These are phyloP conservation scores for Onchidella celtica DNA, from an alignment of 2,888 invertebrate species.

Conservation along the genomic window DNA sequence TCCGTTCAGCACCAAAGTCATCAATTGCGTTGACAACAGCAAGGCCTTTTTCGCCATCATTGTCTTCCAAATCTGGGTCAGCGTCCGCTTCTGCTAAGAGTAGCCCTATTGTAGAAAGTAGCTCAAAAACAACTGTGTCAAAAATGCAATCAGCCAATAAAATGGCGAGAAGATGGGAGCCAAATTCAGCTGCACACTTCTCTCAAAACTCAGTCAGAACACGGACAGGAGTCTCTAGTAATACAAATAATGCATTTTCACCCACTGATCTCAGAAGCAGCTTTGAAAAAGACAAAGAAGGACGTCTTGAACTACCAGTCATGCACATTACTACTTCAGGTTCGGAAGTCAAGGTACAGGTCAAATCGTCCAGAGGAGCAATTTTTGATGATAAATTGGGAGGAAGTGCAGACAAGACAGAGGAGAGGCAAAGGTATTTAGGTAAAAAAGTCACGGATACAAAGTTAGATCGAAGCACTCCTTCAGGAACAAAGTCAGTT, in stretches of 20 bases:
- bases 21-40: slow-evolving; percentile 43
- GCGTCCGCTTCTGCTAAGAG: slow-evolving; percentile 34
- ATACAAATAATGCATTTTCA: slow-evolving; percentile 6
- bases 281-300: slow-evolving; percentile 40
- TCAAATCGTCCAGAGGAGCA: neutral
- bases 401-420: neutral
- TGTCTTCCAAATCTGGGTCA: slow-evolving; percentile 37
- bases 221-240: neutral
- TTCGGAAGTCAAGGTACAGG: slow-evolving; percentile 23
- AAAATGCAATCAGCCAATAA: neutral
- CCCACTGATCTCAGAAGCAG: slow-evolving; percentile 10
- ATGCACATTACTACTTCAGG: slow-evolving; percentile 43
- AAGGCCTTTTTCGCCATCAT: slow-evolving; percentile 45
- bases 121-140: neutral
- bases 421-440: neutral
- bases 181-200: slow-evolving; percentile 17
- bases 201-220: slow-evolving; percentile 2
- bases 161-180: slow-evolving; percentile 26
- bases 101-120: slow-evolving; percentile 19
- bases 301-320: slow-evolving; percentile 46
- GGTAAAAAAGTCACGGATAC: slow-evolving; percentile 14
- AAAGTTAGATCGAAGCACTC: slow-evolving; percentile 5
- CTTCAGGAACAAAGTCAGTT: neutral
- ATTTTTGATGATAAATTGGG: neutral
- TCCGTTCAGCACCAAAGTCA: slow-evolving; percentile 14